Base-by-base conservation (phyloP, 2,113 vertebrate species). In the Bufo gargarizans region DNA sequence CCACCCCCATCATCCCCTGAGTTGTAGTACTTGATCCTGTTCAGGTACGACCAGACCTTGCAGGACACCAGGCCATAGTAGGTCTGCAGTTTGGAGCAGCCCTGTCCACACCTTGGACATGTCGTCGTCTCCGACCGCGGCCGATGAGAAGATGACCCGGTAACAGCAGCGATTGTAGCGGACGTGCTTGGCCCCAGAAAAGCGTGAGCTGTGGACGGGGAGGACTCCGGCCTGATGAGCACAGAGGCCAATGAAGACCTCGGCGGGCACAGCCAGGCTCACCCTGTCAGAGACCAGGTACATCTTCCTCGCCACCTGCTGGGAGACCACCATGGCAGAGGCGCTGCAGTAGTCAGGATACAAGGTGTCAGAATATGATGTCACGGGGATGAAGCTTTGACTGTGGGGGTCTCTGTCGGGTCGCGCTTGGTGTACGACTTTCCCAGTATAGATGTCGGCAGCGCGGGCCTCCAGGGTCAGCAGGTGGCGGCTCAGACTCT, bases 101-200 rank as follows among this genome's bases (percentile, higher is more conserved):
- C 92, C 17, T 47, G 89, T 89, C 97, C 98, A 99, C 69, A 93
- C 94, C 20, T 69, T 85, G 7, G 92, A 69, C 10, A 97, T 92
- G 91, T 96, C 95, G 0, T 93, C 88, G 33, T 91, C 91, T 2
- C 78, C 82, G 89, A 95, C 88, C 74, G 88, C 87, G 0, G 94
- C 95, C 6, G 97, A 97, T 91, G 95, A 97, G 92, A 99, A 99
- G 89, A 98, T 95, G 90, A 97, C 96, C 86, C 93, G 94, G 77
- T 97, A 99, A 93, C 98, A 99, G 94, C 97, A 98, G 67, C 93
- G 92, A 17, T 98, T 97, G 91, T 97, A 99, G 67, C 92, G 94
- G 89, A 98, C 92, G 80, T 96, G 97, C 22, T 90, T 95, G 0
- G 92, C 92, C 69, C 97, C 98, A 0, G 97, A 96, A 81, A 99